These are phyloP conservation scores for Belgica antarctica DNA, from an alignment of 2,888 invertebrate genomes.

Conservation along the genomic window DNA sequence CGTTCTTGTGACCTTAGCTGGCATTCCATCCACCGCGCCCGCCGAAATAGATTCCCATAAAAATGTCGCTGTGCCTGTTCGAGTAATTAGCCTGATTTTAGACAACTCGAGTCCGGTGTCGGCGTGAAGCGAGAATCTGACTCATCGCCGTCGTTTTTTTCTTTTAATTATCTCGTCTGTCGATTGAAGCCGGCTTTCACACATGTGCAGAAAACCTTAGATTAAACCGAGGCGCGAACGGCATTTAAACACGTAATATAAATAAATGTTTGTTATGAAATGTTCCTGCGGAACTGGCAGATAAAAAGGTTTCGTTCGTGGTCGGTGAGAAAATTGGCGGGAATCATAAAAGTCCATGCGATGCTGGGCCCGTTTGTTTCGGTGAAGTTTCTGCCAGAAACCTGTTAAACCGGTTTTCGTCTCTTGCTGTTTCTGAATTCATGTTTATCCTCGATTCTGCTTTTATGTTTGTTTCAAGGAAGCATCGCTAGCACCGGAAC, in stretches of 20 bases:
- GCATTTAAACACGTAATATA: neutral
- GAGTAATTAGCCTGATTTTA: neutral
- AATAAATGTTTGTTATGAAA: conserved; percentile 28
- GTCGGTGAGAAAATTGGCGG: conserved; percentile 32
- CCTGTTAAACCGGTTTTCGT: conserved; percentile 36
- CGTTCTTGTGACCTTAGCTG: conserved; percentile 27
- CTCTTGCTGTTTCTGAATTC: no score
- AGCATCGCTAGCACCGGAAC: neutral
- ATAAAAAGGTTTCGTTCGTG: conserved; percentile 25
- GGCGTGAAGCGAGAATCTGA: conserved; percentile 34
- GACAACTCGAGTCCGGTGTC: conserved; percentile 3
- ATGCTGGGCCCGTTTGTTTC: conserved; percentile 13
- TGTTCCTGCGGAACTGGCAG: conserved; percentile 13
- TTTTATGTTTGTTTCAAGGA: conserved; percentile 14
- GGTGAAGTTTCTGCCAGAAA: conserved; percentile 17
- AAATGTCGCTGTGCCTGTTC: neutral
- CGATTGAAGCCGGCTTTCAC: conserved; percentile 19
- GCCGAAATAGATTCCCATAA: no score
- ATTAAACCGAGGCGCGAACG: neutral
- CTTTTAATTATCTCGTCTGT: conserved; percentile 39
- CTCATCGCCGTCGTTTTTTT: conserved; percentile 28
- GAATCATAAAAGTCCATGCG: conserved; percentile 29
- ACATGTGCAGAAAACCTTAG: neutral
- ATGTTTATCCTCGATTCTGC: conserved; percentile 30
- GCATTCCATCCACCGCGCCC: neutral